Base-by-base conservation (phyloP, 2,113 vertebrate genomes). In the Seriola dumerili region DNA sequence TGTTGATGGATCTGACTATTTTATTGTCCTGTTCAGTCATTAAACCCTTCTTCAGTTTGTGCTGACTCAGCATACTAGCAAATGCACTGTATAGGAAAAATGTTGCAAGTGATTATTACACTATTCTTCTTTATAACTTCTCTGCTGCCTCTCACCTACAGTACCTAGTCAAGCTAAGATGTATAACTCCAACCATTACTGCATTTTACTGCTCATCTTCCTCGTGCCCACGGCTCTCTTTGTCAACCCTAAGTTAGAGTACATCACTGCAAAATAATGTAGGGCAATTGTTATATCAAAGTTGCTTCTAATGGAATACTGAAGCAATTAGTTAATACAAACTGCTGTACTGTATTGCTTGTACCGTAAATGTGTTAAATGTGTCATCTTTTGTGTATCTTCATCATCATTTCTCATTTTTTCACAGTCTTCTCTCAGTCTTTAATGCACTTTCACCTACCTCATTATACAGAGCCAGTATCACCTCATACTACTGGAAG, bases 21-120 rank as follows among this genome's bases (percentile, higher is more conserved):
- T 71, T 63, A 54, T 64, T 40, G 14, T 46, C 17, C 38, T 25
- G n/a, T 52, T 52, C 11, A 38, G 44, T 72, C 21, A 7, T 46
- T 65, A 21, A 55, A 17, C 32, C 38, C 4, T 25, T 66, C 19
- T 34, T 21, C 34, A 32, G 21, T 81, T 83, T 67, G 7, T 89
- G 89, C 85, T 84, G 89, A 91, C 61, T 94, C n/a, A 32, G 25
- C 23, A 14, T 57, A 65, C 59, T 58, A 68, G 21, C 17, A 79
- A 70, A 76, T 79, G 48, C 21, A 63, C 12, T 55, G 42, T 67
- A 57, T 4, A 71, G 40, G 46, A 71, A 73, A 48, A 40, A 25
- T 17, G 10, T 12, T 55, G 23, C 36, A 9, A 1, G 25, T 46
- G 5, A 74, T 64, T 74, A 50, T 80, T 55, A 38, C 62, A 40